Evolutionary conservation across 1,140 invertebrate genomes (phyloP), one percentile per base, ranked within the genome.

Genomic region (Adoxophyes honmai): DNA sequence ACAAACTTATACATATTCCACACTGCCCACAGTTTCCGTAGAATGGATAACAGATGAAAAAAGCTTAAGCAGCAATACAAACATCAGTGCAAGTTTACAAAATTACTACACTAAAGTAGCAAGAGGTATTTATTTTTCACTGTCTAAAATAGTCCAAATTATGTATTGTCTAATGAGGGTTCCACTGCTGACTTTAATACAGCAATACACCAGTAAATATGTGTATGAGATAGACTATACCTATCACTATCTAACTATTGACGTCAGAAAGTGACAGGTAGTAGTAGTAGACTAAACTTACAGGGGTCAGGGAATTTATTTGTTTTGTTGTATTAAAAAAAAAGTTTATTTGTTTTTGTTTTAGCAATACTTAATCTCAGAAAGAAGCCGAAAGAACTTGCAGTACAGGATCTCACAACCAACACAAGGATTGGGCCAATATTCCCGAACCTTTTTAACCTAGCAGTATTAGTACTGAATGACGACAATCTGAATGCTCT

Each of bases 61-160:
- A 66, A 89, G 77, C 69, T 62, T 87, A 42, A 79, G 70, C 34
- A 79, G 62, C 28, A 79, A 66, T 51, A 83, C 68, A 56, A 80
- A 75, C 56, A 84, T 90, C 36, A 88, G 84, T 68, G 58, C 67
- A 16, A 77, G 62, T 52, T 60, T 90, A 60, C 87, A 89, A 48
- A 89, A 86, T 66, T 90, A 89, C 68, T 90, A 87, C 60, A 86
- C 80, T 34, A 89, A 84, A 75, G 81, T 90, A 34, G 84, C 87
- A 38, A 89, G 81, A 81, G 87, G 88, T 90, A 61, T 63, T 68
- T 42, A 36, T 57, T 35, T 34, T n/a, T 39, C 34, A 33, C 18
- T 38, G 8, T 55, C 8, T 39, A 1, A 39, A 54, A 59, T 54
- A 34, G 11, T 54, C n/a, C n/a, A n/a, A n/a, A n/a, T n/a, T n/a